Conservation (phyloP, 2,113 vertebrate genomes). For the Alethe diademata region DNA sequence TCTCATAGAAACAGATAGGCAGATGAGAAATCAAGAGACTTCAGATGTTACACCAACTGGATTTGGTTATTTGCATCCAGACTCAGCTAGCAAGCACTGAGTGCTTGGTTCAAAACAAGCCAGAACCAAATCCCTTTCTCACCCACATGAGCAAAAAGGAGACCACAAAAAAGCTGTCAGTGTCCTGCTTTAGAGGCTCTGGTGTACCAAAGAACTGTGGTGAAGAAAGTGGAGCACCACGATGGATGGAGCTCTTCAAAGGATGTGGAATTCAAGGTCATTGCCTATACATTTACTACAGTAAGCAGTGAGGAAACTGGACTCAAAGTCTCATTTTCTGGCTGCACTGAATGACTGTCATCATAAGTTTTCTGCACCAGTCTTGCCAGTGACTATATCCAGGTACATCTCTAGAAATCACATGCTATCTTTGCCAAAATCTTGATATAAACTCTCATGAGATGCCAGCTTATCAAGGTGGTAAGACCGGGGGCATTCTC, state of each 20-base stretch:
- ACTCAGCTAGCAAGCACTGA: neutral
- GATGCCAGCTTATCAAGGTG: neutral
- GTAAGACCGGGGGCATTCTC: neutral
- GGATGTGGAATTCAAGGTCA: neutral
- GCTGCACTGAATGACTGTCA: neutral
- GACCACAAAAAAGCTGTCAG: neutral
- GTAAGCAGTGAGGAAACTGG: neutral
- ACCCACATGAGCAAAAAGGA: neutral
- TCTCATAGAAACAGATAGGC: neutral
- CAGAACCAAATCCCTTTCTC: neutral
- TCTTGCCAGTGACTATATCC: neutral
- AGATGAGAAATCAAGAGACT: neutral
- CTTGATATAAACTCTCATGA: neutral
- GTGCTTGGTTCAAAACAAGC: neutral
- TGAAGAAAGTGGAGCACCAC: neutral
- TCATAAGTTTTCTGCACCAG: neutral
- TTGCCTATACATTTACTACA: neutral
- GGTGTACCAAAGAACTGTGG: neutral
- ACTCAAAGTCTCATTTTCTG: neutral
- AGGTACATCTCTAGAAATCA: neutral
- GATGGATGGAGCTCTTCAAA: neutral
- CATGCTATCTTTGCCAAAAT: neutral
- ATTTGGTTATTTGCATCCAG: neutral
- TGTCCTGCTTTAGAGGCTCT: neutral
- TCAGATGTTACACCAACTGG: neutral